A percentile compares a stretch with the other conserved stretches of the same genome.
Evolutionary conservation across 2,888 invertebrate genomes (phyloP).

Genomic region (Xestia c-nigrum): DNA sequence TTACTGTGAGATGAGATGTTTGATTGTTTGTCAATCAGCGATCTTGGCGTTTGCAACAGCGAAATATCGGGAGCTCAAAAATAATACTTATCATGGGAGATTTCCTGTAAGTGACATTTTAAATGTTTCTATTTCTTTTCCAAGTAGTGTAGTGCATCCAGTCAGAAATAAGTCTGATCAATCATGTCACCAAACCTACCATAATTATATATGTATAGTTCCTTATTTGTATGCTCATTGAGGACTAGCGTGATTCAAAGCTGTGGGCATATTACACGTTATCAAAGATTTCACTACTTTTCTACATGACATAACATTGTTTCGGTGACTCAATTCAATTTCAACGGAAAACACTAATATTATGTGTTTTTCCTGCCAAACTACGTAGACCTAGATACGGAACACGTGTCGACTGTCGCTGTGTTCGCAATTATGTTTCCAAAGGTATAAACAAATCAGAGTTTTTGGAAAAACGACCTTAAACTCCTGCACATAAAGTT

Average conservation of each 20-base stretch:
- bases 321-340: slow-evolving; percentile 22
- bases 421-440: not conserved
- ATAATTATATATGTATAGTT: not conserved
- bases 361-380: slow-evolving; percentile 24
- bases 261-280: not conserved
- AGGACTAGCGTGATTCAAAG: not conserved
- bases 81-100: too few relatives aligned
- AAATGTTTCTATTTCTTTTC: too few relatives aligned
- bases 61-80: too few relatives aligned
- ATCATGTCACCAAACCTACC: not conserved
- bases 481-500: not conserved
- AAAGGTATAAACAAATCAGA: not conserved
- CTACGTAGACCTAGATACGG: slow-evolving; percentile 31
- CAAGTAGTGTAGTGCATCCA: too few relatives aligned
- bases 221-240: not conserved
- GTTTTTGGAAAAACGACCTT: not conserved
- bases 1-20: too few relatives aligned
- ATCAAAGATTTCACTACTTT: not conserved
- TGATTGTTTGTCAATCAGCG: too few relatives aligned
- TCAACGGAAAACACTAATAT: slow-evolving; percentile 6
- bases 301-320: not conserved
- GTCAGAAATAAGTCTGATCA: too few relatives aligned
- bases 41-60: too few relatives aligned
- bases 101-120: too few relatives aligned
- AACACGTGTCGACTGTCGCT: slow-evolving; percentile 22